phyloP scores from a whole-genome alignment of 2,797 vertebrate species.

The Gadopsis marmoratus region DNA sequence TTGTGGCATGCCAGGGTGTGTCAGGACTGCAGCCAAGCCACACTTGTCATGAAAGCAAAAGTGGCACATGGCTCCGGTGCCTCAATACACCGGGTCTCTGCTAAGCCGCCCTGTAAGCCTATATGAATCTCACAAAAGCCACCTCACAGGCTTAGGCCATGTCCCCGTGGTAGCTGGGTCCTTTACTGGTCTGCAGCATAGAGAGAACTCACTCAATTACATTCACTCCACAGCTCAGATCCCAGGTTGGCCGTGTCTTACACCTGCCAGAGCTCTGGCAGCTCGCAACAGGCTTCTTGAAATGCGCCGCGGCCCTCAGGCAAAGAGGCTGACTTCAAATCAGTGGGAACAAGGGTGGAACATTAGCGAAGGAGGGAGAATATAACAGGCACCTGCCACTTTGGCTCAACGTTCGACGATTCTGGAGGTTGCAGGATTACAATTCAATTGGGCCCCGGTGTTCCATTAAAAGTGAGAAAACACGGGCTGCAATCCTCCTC shows the following conservation, averaged over 20 bases:
- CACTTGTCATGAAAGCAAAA: slow-evolving; percentile 82
- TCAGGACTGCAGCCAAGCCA: slow-evolving; percentile 80
- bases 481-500: slow-evolving; percentile 20
- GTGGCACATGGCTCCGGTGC: slow-evolving; percentile 58
- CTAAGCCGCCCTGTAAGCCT: slow-evolving; percentile 60
- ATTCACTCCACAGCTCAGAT: slow-evolving; percentile 63
- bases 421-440: slow-evolving; percentile 64
- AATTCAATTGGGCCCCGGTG: slow-evolving; percentile 56
- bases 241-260: slow-evolving; percentile 47
- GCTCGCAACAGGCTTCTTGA: slow-evolving; percentile 62
- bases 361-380: slow-evolving; percentile 60
- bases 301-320: slow-evolving; percentile 55
- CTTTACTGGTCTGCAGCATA: slow-evolving; percentile 48
- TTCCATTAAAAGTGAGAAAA: slow-evolving; percentile 67
- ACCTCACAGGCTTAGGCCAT: slow-evolving; percentile 52
- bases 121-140: slow-evolving; percentile 64
- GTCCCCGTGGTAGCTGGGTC: slow-evolving; percentile 48
- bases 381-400: slow-evolving; percentile 77
- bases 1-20: slow-evolving; percentile 79
- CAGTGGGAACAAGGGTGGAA: slow-evolving; percentile 60
- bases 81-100: slow-evolving; percentile 56
- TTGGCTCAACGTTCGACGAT: slow-evolving; percentile 56
- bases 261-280: slow-evolving; percentile 66
- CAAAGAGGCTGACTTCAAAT: slow-evolving; percentile 66
- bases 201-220: slow-evolving; percentile 62